Evolutionary conservation across 2,888 invertebrate species (phyloP).

Genomic region (Orchestes rusci): DNA sequence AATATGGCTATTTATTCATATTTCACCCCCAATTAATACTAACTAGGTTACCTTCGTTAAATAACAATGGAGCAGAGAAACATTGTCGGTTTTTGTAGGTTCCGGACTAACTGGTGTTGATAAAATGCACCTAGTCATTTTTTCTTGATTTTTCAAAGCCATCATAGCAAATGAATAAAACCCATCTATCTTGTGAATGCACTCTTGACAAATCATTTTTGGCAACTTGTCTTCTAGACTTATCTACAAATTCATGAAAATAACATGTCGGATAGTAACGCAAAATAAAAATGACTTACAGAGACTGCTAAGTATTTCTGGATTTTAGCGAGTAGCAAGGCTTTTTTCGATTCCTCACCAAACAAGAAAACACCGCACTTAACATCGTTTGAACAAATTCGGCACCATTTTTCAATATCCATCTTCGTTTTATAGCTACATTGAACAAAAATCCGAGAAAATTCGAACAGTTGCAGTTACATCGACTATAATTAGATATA

Average conservation of each 20-base stretch:
- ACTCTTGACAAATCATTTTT: constrained; percentile 60
- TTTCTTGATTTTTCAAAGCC: constrained; percentile 57
- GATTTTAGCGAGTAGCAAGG: constrained; percentile 59
- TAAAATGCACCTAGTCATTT: constrained; percentile 43
- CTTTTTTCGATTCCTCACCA: constrained; percentile 57
- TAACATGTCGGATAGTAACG: constrained; percentile 19
- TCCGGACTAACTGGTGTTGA: constrained; percentile 32
- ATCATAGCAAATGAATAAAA: constrained; percentile 61
- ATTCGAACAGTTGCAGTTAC: constrained; percentile 15
- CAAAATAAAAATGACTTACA: constrained; percentile 42
- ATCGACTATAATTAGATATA: constrained; percentile 22
- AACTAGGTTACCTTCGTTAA: too few species aligned
- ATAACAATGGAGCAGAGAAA: constrained; percentile 49
- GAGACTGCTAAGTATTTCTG: constrained; percentile 61
- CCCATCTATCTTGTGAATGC: constrained; percentile 56
- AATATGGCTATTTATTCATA: not conserved
- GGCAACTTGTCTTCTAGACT: constrained; percentile 59
- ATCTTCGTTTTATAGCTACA: constrained; percentile 31
- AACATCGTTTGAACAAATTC: constrained; percentile 57
- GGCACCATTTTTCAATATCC: constrained; percentile 45
- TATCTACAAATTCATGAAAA: constrained; percentile 47
- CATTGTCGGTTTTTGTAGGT: constrained; percentile 44
- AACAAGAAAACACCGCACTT: constrained; percentile 57
- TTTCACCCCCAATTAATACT: too few species aligned
- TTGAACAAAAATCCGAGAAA: constrained; percentile 13